phyloP scores from a whole-genome alignment of 2,113 vertebrate species.

The Upupa epops region DNA sequence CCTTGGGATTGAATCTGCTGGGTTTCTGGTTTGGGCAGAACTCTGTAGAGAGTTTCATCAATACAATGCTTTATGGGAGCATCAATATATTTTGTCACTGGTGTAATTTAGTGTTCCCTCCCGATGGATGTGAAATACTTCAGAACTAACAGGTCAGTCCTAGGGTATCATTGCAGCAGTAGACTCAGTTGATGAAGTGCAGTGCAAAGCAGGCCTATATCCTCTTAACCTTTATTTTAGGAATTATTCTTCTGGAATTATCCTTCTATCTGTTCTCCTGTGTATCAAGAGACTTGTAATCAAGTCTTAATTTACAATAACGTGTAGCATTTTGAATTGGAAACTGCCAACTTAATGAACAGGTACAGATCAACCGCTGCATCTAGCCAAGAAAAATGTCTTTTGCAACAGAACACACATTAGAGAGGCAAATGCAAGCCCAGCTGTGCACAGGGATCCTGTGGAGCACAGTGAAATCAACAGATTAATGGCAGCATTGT shows the following conservation, averaged over 20 bases:
- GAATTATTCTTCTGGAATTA: not conserved
- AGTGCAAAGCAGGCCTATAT: not conserved
- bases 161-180: not conserved
- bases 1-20: not conserved
- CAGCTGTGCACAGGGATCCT: not conserved
- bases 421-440: not conserved
- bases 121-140: not conserved
- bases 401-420: not conserved
- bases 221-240: not conserved
- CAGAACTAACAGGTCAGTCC: not conserved
- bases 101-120: not conserved
- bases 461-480: not conserved
- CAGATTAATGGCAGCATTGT: constrained; percentile 19
- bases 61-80: not conserved
- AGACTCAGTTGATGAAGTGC: not conserved
- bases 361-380: not conserved
- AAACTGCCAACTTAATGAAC: not conserved
- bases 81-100: not conserved
- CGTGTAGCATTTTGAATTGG: not conserved
- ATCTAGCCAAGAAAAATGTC: not conserved
- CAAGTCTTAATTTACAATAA: not conserved
- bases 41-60: not conserved
- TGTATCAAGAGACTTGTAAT: not conserved
- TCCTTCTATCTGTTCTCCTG: not conserved
- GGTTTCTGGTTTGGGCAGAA: not conserved